phyloP scores from a whole-genome alignment of 2,888 invertebrate genomes.

The Troglohyphantes excavatus region DNA sequence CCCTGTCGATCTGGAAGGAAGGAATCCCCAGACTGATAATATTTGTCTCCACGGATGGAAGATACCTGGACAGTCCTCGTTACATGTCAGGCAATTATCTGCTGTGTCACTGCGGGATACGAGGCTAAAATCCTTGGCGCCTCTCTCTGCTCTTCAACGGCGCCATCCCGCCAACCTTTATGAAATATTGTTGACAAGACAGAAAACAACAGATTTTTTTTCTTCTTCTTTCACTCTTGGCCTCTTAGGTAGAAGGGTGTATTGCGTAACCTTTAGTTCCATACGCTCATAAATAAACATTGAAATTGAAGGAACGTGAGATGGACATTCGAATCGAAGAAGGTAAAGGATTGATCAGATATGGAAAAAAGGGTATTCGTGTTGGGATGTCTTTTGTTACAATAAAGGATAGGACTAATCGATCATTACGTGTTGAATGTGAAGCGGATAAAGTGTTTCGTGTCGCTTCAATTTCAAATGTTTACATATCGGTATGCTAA shows the following conservation, averaged over 20 bases:
- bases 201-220: too few species aligned
- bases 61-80: slow-evolving; percentile 2
- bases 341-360: slow-evolving; percentile 10
- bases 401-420: not conserved
- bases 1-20: slow-evolving; percentile 5
- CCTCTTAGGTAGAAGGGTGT: not conserved
- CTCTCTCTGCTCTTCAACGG: too few species aligned
- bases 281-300: slow-evolving; percentile 59
- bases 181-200: too few species aligned
- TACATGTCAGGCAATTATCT: not conserved
- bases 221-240: too few species aligned
- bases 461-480: too few species aligned
- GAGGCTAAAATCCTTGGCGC: too few species aligned
- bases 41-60: not conserved
- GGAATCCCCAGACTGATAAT: not conserved
- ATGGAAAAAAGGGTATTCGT: not conserved
- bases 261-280: slow-evolving; percentile 36
- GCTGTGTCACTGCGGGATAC: not conserved
- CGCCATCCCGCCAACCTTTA: too few species aligned
- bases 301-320: slow-evolving; percentile 31
- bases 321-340: slow-evolving; percentile 18
- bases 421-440: not conserved
- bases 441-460: not conserved
- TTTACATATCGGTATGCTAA: too few species aligned
- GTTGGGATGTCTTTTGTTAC: slow-evolving; percentile 3